Evolutionary conservation across 1,140 invertebrate species (phyloP).

Genomic region (Eriosoma lanigerum): DNA sequence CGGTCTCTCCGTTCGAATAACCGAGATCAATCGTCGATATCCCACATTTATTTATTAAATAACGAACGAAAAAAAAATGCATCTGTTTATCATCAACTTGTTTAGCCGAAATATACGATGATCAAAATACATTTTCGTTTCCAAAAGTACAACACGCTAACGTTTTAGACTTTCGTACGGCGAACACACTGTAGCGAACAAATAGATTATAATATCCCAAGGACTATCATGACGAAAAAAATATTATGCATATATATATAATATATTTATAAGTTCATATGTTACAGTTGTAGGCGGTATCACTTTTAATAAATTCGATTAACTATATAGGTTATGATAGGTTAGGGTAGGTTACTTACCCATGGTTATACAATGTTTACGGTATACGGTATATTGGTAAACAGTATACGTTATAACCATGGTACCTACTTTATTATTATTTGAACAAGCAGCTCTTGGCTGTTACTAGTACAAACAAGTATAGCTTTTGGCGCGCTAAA

Average conservation of each 20-base stretch:
- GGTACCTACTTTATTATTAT: no score
- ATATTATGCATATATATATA: neutral
- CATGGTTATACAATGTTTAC: no score
- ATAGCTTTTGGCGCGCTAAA: no score
- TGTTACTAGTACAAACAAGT: no score
- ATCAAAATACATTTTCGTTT: conserved; percentile 10
- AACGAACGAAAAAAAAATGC: conserved; percentile 5
- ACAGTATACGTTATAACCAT: no score
- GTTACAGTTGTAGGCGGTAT: neutral
- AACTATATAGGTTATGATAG: no score
- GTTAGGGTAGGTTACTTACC: no score
- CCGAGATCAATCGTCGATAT: conserved; percentile 39
- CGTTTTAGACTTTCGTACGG: neutral
- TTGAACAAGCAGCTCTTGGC: no score
- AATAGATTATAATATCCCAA: conserved; percentile 23
- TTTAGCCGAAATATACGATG: conserved; percentile 10
- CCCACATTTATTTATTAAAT: conserved; percentile 20
- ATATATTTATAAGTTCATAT: conserved; percentile 9
- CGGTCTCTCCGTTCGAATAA: conserved; percentile 5
- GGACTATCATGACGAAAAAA: neutral
- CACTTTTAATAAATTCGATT: neutral
- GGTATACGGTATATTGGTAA: no score
- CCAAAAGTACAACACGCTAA: neutral
- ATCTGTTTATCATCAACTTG: conserved; percentile 34
- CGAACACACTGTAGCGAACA: neutral